Evolutionary conservation across 2,888 invertebrate species (phyloP), one percentile per base, ranked within the genome.

Genomic region (Stenoptilia bipunctidactyla): DNA sequence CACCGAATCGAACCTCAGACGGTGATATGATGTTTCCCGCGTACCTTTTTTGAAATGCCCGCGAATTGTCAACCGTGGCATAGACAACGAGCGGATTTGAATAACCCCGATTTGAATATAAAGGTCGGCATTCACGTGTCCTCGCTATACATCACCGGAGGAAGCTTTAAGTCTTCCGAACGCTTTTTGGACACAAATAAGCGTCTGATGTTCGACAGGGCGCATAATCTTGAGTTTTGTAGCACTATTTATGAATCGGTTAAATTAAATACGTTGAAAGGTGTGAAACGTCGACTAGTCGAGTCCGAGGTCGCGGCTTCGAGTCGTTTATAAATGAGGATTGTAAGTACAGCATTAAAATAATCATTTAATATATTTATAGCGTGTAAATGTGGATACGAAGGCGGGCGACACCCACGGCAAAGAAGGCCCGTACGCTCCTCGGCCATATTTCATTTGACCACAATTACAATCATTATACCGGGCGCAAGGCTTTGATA

Each of bases 181-280:
- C 75, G 76, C 80, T 75, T 79, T 77, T 79, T 52, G 71, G 79
- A 76, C 80, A 74, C 79, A 83, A 80, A 82, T 83, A 80, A 76
- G 77, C 74, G 70, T 73, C 67, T 70, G 71, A 69, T 64, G 65
- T 66, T 68, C 62, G 70, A 74, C n/a, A 65, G 64, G 69, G 56
- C 61, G 69, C 66, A 74, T 77, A 75, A 77, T 76, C 56, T 57
- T 30, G 27, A 35, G 4, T 20, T 20, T 20, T 20, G 8, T 35
- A 35, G 37, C 20, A 8, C 4, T n/a, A n/a, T n/a, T n/a, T n/a
- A 8, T 20, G 8, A 20, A 20, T 5, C 20, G 20, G 20, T 3
- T 20, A 20, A 20, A 20, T 20, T 20, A 20, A 20, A 20, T 20
- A 20, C 20, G 20, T 20, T 38, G 42, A 47, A 47, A 43, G 39